Evolutionary conservation across 2,888 invertebrate genomes (phyloP), one percentile per base, ranked within the genome.

Genomic region (Sinentomon sp.): DNA sequence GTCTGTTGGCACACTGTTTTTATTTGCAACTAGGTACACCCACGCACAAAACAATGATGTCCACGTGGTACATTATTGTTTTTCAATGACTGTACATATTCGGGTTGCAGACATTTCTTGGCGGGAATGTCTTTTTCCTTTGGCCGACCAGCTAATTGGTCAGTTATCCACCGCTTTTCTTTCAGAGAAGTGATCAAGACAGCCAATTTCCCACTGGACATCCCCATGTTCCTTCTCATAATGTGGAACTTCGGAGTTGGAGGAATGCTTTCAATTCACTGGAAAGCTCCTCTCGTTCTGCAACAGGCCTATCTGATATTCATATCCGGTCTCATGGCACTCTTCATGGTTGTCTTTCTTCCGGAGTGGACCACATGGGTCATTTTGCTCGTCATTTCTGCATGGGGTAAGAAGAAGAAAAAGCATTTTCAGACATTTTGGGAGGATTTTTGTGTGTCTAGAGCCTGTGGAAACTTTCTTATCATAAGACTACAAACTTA

Each of bases 331-430:
- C 59, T 97, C 17, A 92, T 97, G 89, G 94, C 97, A 1, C 63
- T 99, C 16, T 80, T 92, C 20, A 97, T 99, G 51, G 94, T 99
- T 43, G 97, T 97, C 58, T 92, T 92, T 55, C 59, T 99, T 33
- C 97, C 97, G 0, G 89, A 94, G 51, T 99, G 94, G 92, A 94
- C 97, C 2, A 80, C 85, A 0, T 99, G 97, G 97, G 74, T 77
- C 20, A 85, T 99, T 5, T 62, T 99, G 5, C 92, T 71, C 40
- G 82, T 82, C 25, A 89, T 99, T 49, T 92, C 94, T 22, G 66
- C 97, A 47, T 99, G 97, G 97, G 94, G 83, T 82, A 50, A 43
- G 45, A 25, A 10, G 20, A 12, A 31, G 9, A 21, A 21, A 12
- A 12, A n/a, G n/a, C 12, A 14, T 20, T 7, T 9, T n/a, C n/a